Evolutionary conservation across 2,888 invertebrate genomes (phyloP), one percentile per base, ranked within the genome.

Genomic region (Melieria crassipennis): DNA sequence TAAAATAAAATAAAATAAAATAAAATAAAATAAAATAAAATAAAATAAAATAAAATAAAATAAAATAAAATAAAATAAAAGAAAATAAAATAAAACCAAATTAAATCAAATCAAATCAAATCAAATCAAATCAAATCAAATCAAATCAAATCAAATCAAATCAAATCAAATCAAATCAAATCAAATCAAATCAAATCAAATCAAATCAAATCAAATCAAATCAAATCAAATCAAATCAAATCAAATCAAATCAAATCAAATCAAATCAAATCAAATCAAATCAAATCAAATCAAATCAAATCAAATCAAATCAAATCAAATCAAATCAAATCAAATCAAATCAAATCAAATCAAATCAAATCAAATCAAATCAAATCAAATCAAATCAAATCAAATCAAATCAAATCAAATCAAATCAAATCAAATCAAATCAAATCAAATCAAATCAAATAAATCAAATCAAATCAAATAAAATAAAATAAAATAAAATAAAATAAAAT

Each of bases 101-200:
- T 30, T 1, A 2, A 30, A 30, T 30, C n/a, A n/a, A n/a, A n/a
- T n/a, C n/a, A n/a, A n/a, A n/a, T n/a, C n/a, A n/a, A n/a, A n/a
- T n/a, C n/a, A n/a, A n/a, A n/a, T n/a, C n/a, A n/a, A n/a, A n/a
- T 42, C 16, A 60, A 60, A 60, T 60, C 16, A 60, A 60, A 60
- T 30, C 0, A 60, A 60, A 60, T 42, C 16, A 42, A 42, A 60
- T 42, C 16, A 60, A 60, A 42, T 60, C 16, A 60, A 60, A 60
- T 42, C 7, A 7, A 60, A 60, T 42, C 16, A 60, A 42, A 42
- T 42, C 16, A 60, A 30, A 3, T 30, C 1, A 60, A 60, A 60
- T 7, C 1, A 42, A 42, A 60, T 7, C 1, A 60, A 60, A 42
- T 30, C 1, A 60, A 60, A 45, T 7, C 1, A 42, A 60, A 60